Evolutionary conservation across 2,888 invertebrate genomes (phyloP).

Genomic region (Cataglyphis altisquamis): DNA sequence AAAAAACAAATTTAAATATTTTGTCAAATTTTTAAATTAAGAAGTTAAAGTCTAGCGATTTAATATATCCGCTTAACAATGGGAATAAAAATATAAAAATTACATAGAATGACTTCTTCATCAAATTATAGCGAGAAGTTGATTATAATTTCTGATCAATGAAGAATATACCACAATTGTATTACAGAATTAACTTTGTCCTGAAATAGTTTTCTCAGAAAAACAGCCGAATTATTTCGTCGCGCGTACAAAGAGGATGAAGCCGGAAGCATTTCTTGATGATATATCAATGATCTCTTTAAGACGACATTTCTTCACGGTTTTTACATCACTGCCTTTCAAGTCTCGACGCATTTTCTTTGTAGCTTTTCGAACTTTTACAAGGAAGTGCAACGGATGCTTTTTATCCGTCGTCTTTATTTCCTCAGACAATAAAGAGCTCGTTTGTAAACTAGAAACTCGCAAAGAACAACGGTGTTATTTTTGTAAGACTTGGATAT

Average conservation of each 20-base stretch:
- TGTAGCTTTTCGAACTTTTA: slow-evolving; percentile 29
- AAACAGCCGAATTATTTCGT: background rate
- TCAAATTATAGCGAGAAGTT: background rate
- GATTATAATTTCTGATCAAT: background rate
- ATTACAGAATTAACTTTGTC: background rate
- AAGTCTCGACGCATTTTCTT: background rate
- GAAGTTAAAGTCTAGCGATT: background rate
- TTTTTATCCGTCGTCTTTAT: slow-evolving; percentile 3
- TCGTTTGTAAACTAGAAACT: slow-evolving; percentile 27
- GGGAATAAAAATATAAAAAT: background rate
- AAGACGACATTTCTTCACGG: slow-evolving; percentile 6
- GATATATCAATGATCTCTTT: slow-evolving; percentile 7
- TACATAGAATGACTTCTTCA: background rate
- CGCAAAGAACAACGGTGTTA: background rate
- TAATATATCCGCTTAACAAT: background rate
- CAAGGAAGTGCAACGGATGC: slow-evolving; percentile 1
- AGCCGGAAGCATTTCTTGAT: slow-evolving; percentile 10
- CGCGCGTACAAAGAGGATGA: background rate
- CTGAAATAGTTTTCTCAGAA: background rate
- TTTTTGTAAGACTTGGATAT: background rate
- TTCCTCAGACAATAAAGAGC: slow-evolving; percentile 26
- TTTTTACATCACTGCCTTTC: slow-evolving; percentile 24
- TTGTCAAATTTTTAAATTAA: background rate
- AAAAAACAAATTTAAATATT: background rate
- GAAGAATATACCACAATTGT: background rate